Evolutionary conservation across 2,888 invertebrate genomes (phyloP), one percentile per base, ranked within the genome.

Genomic region (Dioctria rufipes): DNA sequence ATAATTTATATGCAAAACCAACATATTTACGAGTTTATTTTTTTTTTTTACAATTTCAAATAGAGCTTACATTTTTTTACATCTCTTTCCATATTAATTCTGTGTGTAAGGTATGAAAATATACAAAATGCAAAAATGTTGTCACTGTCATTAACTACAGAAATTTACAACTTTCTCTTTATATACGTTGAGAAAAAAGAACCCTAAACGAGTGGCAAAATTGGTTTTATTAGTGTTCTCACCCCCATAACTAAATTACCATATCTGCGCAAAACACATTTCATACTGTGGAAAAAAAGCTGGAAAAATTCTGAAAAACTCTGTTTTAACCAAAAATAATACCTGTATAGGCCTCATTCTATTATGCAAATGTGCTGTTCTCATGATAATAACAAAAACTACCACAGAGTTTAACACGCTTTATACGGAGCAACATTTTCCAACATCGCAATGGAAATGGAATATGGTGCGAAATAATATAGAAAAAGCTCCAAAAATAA

Each of bases 351-450:
- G 5, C 42, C 13, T 43, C 43, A n/a, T 13, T 58, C 61, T 43
- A 80, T 81, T 81, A 81, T 78, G 39, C 63, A 63, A 40, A 77
- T 69, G 71, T 51, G n/a, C 37, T 63, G 25, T 25, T 51, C 46
- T 78, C 69, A 79, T 69, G 79, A 37, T 79, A 79, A 79, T 79
- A 58, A 67, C 42, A 60, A 67, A 46, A 46, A 43, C 40, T 11
- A 43, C 66, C 46, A 11, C 66, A 43, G n/a, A 13, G 43, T 13
- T n/a, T 66, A 43, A 5, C 11, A 3, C 13, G 13, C 3, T 66
- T 66, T 13, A 42, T 43, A 43, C 66, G 66, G 42, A 66, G 6
- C 37, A 65, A 40, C 3, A 43, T n/a, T 46, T 66, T 43, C 43
- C 66, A n/a, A 37, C 5, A 43, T 25, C 25, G 25, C 25, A 25